Conservation (phyloP, 2,113 vertebrate genomes). For the Electrona antarctica region DNA sequence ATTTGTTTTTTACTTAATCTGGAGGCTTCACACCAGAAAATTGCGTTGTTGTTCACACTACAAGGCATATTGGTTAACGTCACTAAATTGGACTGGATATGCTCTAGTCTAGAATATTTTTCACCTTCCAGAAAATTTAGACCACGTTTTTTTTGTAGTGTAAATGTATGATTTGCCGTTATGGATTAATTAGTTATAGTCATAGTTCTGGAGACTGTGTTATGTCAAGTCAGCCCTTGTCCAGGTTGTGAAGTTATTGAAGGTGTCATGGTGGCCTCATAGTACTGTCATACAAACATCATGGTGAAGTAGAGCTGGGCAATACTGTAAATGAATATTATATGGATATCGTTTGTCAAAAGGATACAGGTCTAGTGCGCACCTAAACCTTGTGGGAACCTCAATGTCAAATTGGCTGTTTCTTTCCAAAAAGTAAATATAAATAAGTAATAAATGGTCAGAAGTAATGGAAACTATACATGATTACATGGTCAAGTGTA, state of each 20-base stretch:
- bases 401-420: neutral
- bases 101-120: neutral
- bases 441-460: too few species aligned
- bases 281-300: constrained; percentile 49
- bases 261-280: neutral
- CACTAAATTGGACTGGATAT: neutral
- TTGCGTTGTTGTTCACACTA: neutral
- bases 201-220: constrained; percentile 24
- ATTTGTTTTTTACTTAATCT: constrained; percentile 2
- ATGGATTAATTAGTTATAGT: neutral
- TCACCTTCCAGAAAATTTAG: constrained; percentile 7
- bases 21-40: neutral
- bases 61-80: neutral
- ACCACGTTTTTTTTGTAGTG: neutral
- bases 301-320: constrained; percentile 10
- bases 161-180: constrained; percentile 1
- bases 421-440: too few species aligned
- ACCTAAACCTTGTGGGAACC: constrained; percentile 18
- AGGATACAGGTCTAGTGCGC: too few species aligned
- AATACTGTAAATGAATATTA: too few species aligned
- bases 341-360: too few species aligned
- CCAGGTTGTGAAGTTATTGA: constrained; percentile 17
- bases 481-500: too few species aligned
- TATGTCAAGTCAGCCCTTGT: constrained; percentile 41
- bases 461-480: too few species aligned